Evolutionary conservation across 2,888 invertebrate species (phyloP).

Genomic region (Lochmaea crataegi): DNA sequence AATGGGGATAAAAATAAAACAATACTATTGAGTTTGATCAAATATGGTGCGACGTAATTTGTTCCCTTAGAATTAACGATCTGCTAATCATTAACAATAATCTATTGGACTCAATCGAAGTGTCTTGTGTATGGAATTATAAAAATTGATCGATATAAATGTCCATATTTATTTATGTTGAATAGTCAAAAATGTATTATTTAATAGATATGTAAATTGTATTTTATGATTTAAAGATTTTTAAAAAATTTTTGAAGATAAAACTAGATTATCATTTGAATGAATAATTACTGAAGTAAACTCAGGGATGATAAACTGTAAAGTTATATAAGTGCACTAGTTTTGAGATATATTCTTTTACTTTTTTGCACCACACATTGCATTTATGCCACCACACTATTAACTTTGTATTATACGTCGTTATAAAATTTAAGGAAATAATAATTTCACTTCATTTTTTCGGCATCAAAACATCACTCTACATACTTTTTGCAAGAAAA

Average conservation of each 20-base stretch:
- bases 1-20: too few species aligned
- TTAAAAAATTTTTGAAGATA: background rate
- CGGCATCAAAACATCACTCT: background rate
- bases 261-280: too few species aligned
- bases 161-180: background rate
- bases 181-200: background rate
- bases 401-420: conserved; percentile 1
- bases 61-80: too few species aligned
- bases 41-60: too few species aligned
- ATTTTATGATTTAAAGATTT: background rate
- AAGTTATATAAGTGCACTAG: too few species aligned
- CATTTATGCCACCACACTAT: conserved; percentile 15
- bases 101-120: too few species aligned
- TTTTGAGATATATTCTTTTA: background rate
- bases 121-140: too few species aligned
- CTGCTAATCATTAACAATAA: too few species aligned
- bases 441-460: conserved; percentile 16
- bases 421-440: conserved; percentile 16
- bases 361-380: background rate
- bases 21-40: too few species aligned
- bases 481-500: background rate
- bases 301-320: too few species aligned
- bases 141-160: background rate
- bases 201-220: background rate
- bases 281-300: too few species aligned